phyloP scores from a whole-genome alignment of 2,888 invertebrate genomes.

The Pogonocherus hispidulus region DNA sequence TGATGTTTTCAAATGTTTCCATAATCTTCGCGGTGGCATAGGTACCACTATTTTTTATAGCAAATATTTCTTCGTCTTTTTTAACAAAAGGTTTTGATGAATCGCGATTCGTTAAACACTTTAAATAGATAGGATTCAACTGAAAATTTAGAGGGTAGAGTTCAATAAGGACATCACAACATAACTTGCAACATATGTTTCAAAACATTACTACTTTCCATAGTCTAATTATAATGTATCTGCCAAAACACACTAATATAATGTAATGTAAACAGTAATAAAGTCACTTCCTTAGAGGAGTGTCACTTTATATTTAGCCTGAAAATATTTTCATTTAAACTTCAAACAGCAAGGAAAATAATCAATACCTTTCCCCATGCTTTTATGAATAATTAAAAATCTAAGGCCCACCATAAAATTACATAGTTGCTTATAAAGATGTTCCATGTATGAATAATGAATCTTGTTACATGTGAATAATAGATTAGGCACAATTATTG shows the following conservation, averaged over 20 bases:
- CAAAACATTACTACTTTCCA: slow-evolving; percentile 3
- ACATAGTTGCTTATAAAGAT: background rate
- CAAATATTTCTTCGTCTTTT: no score
- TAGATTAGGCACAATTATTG: background rate
- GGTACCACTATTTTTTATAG: no score
- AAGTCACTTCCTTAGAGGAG: slow-evolving; percentile 16
- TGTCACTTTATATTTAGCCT: slow-evolving; percentile 19
- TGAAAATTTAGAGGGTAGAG: background rate
- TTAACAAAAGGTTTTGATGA: no score
- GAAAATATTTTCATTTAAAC: slow-evolving; percentile 17
- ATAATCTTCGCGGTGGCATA: no score
- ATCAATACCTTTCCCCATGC: slow-evolving; percentile 5
- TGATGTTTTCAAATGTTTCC: background rate
- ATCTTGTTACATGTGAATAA: background rate
- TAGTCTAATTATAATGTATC: slow-evolving; percentile 17
- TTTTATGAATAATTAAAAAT: slow-evolving; percentile 20
- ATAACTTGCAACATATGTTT: background rate
- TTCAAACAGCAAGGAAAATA: slow-evolving; percentile 4
- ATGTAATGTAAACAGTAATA: slow-evolving; percentile 24
- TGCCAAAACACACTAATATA: slow-evolving; percentile 12
- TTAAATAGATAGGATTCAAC: background rate
- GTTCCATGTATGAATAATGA: background rate
- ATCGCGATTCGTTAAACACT: no score
- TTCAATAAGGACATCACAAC: background rate
- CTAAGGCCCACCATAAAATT: background rate